Base-by-base conservation (phyloP, 2,888 invertebrate genomes). In the Drosophila heteroneura region DNA sequence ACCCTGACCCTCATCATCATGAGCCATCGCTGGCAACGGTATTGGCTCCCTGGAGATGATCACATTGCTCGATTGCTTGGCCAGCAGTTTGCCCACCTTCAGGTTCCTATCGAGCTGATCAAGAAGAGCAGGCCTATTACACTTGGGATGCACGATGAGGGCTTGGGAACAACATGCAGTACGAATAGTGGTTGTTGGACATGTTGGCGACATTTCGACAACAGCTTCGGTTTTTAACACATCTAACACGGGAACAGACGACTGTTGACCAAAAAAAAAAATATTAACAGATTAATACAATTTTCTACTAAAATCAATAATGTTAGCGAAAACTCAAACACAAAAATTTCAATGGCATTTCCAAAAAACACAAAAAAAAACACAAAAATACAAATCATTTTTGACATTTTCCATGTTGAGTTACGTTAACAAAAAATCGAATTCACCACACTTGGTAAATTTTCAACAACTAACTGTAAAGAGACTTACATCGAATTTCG, bases 1-100 rank as follows among this genome's bases (percentile, higher is more conserved):
- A 3, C 76, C 74, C n/a, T 92, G 81, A 0, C 67, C 70, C 4
- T 92, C 93, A 33, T 92, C 92, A 19, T 92, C 92, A 32, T 85
- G 76, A n/a, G 58, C 32, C 14, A 62, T n/a, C 9, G 76, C 73
- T 41, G 86, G 89, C 68, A 92, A 60, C 3, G 92, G 91, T 60
- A 91, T 92, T 19, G 91, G 83, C 6, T 81, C 80, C 26, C 70
- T 81, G 4, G 83, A 83, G 35, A 85, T 70, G 1, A 79, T 61
- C 22, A 82, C 74, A 49, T 79, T 26, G 16, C 16, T 56, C 5
- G 44, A 65, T 5, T 81, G 83, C 57, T 83, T 86, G 22, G 82
- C 86, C 37, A 83, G 35, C 5, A 91, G 51, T 16, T 76, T 68
- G n/a, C 72, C 63, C 28, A 91, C 60, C 64, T 85, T 92, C 2